phyloP scores from a whole-genome alignment of 2,888 invertebrate species.

The Nemurella pictetii region DNA sequence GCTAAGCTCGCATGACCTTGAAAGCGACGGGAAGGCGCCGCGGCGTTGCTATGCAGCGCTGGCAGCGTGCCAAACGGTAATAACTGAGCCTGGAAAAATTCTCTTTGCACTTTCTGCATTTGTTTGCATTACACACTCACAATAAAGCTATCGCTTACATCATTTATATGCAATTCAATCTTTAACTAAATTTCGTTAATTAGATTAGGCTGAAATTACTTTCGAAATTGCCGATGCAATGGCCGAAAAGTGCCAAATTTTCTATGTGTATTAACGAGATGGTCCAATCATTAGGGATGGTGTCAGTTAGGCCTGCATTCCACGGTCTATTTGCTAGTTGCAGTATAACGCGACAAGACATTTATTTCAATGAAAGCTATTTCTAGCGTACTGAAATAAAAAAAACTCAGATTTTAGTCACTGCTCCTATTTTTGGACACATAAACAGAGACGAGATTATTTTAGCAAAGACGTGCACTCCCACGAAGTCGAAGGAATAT shows the following conservation, averaged over 20 bases:
- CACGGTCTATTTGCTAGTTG: neutral
- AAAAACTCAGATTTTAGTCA: neutral
- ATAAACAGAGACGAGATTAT: neutral
- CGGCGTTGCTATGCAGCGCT: neutral
- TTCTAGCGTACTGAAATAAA: neutral
- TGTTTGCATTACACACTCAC: neutral
- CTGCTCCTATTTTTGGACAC: neutral
- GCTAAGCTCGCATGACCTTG: neutral
- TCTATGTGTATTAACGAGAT: neutral
- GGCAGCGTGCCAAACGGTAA: neutral
- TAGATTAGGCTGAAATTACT: neutral
- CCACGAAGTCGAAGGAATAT: neutral
- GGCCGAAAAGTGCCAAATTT: neutral
- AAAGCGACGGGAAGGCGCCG: neutral
- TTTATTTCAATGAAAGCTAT: neutral
- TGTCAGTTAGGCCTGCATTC: neutral
- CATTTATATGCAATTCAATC: neutral
- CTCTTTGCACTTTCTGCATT: neutral
- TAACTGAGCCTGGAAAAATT: neutral
- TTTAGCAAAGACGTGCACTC: neutral
- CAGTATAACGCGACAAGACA: neutral
- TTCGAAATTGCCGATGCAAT: neutral
- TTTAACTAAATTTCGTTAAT: neutral
- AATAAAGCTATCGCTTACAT: neutral
- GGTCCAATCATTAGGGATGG: neutral